phyloP scores from a whole-genome alignment of 2,113 vertebrate genomes.

The Oncorhynchus nerka region DNA sequence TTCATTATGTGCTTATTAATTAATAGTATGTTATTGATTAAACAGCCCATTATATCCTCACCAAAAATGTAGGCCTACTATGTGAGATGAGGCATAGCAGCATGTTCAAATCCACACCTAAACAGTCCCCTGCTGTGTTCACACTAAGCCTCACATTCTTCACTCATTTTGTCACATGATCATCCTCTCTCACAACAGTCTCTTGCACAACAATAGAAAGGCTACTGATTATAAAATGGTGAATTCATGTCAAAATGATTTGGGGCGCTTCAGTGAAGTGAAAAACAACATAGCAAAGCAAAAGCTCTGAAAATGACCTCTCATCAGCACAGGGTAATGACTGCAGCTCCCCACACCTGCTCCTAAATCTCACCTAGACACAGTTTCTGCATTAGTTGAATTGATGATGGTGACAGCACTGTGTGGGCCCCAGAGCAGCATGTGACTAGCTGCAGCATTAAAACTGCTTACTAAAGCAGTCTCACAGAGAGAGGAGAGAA shows the following conservation, averaged over 20 bases:
- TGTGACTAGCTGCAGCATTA: conserved; percentile 61
- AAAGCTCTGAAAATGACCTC: not conserved
- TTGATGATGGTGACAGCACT: conserved; percentile 50
- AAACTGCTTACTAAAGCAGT: conserved; percentile 65
- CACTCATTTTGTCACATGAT: not conserved
- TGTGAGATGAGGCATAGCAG: not conserved
- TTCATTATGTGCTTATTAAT: too few species aligned
- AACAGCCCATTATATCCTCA: not conserved
- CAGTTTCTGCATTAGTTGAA: conserved; percentile 48
- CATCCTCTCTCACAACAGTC: not conserved
- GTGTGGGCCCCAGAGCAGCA: conserved; percentile 40
- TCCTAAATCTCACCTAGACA: conserved; percentile 37
- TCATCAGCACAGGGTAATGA: not conserved
- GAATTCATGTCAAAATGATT: not conserved
- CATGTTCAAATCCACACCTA: not conserved
- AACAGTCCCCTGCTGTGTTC: not conserved
- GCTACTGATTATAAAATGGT: not conserved
- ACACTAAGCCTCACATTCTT: not conserved
- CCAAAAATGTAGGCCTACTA: not conserved
- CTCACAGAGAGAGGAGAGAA: conserved; percentile 39
- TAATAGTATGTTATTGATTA: not conserved
- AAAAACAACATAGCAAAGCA: not conserved
- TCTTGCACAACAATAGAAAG: not conserved
- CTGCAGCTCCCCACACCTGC: conserved; percentile 21
- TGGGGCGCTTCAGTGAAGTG: not conserved